Percentiles rank a stretch among this genome's conserved stretches.
Evolutionary conservation across 1,140 invertebrate genomes (phyloP).

Genomic region (Lasioglossum albipes): DNA sequence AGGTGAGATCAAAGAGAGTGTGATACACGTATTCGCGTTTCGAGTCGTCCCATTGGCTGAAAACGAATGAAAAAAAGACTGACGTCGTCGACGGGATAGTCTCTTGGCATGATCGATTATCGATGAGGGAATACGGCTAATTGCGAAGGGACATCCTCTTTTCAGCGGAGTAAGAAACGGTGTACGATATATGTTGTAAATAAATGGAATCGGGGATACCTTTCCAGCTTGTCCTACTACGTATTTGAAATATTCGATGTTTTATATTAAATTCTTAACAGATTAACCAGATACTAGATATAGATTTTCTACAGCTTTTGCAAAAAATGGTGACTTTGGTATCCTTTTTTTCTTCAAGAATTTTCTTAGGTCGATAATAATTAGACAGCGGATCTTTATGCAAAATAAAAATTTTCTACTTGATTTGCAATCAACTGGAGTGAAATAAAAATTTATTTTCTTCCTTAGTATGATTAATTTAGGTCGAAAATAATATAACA

Average conservation of each 20-base stretch:
- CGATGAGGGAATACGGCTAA: constrained; percentile 5
- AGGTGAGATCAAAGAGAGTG: constrained; percentile 9
- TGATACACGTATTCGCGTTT: neutral
- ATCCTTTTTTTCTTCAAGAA: too few relatives aligned
- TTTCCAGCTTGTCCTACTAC: too few relatives aligned
- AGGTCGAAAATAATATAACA: too few relatives aligned
- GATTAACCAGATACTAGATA: constrained; percentile 79
- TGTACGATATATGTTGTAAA: neutral
- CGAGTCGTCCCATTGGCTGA: constrained; percentile 12
- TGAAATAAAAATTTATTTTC: too few relatives aligned
- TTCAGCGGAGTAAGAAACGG: neutral
- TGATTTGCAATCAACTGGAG: too few relatives aligned
- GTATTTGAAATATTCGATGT: neutral
- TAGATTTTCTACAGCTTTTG: too few relatives aligned
- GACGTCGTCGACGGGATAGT: too few relatives aligned
- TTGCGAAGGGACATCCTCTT: constrained; percentile 7
- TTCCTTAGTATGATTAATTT: too few relatives aligned
- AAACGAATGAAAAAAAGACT: neutral
- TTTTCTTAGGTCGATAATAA: too few relatives aligned
- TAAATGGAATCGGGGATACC: neutral
- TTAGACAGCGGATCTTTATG: too few relatives aligned
- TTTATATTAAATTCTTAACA: neutral
- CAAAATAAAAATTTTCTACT: too few relatives aligned
- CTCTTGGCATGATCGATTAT: constrained; percentile 9
- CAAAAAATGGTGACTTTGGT: too few relatives aligned